These are phyloP conservation scores for Diorhabda elongata DNA, from an alignment of 1,140 invertebrate species.

Conservation along the genomic window DNA sequence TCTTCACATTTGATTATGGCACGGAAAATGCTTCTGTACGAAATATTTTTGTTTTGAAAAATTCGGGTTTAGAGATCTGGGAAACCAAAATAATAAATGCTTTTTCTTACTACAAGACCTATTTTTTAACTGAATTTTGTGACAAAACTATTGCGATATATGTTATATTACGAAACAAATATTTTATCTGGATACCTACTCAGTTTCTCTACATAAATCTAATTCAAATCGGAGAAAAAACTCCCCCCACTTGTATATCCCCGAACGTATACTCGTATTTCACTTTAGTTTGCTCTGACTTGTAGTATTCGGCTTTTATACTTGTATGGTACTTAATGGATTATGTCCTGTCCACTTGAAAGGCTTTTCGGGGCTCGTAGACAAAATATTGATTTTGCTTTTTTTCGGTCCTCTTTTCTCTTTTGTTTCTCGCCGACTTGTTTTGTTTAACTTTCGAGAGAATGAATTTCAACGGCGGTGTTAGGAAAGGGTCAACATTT, in stretches of 20 bases:
- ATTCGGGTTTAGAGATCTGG: too few species aligned
- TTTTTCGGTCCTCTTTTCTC: constrained; percentile 5
- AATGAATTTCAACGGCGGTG: background rate
- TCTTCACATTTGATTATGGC: too few species aligned
- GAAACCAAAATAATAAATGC: too few species aligned
- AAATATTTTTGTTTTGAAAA: too few species aligned
- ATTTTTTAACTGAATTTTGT: too few species aligned
- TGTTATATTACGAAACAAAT: too few species aligned
- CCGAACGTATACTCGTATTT: constrained; percentile 13
- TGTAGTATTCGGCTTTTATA: constrained; percentile 23
- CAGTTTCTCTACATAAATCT: background rate
- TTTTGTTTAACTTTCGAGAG: constrained; percentile 4
- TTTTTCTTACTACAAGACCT: too few species aligned
- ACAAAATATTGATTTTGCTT: constrained; percentile 22
- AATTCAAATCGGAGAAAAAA: background rate
- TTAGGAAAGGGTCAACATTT: background rate
- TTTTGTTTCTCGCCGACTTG: constrained; percentile 13
- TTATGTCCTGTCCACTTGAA: constrained; percentile 21
- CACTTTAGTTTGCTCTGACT: constrained; percentile 20
- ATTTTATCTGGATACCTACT: background rate
- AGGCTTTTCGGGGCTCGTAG: constrained; percentile 18
- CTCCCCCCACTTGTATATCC: background rate
- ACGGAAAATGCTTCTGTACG: too few species aligned
- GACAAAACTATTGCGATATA: too few species aligned
- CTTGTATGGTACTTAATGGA: constrained; percentile 23